These are phyloP conservation scores for Drosophila elegans DNA, from an alignment of 1,140 invertebrate genomes.

Conservation along the genomic window DNA sequence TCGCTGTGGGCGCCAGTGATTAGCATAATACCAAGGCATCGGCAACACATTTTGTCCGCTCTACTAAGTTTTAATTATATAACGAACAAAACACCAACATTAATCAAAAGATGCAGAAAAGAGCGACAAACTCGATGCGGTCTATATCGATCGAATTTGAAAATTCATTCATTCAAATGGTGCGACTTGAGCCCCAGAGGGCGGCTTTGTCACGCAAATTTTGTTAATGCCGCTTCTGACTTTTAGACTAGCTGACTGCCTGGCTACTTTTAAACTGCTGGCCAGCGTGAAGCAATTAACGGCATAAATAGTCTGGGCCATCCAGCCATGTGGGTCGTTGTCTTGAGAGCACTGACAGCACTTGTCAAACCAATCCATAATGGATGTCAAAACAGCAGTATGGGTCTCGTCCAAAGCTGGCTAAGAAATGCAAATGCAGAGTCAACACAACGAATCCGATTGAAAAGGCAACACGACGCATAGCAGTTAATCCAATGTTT, in stretches of 20 bases:
- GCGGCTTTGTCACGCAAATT: slow-evolving; percentile 77
- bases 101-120: slow-evolving; percentile 46
- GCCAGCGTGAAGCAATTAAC: slow-evolving; percentile 74
- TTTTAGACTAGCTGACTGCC: slow-evolving; percentile 3
- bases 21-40: slow-evolving; percentile 57
- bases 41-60: slow-evolving; percentile 33
- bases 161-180: slow-evolving; percentile 53
- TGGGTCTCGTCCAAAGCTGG: slow-evolving; percentile 26
- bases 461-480: slow-evolving; percentile 51
- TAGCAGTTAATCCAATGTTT: slow-evolving; percentile 76
- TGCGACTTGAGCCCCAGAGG: slow-evolving; percentile 43
- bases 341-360: slow-evolving; percentile 60
- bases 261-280: slow-evolving; percentile 13
- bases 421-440: slow-evolving; percentile 72
- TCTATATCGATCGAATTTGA: slow-evolving; percentile 27
- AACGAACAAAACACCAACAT: slow-evolving; percentile 51
- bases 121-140: slow-evolving; percentile 46
- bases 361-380: slow-evolving; percentile 81
- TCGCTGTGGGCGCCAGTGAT: slow-evolving; percentile 47
- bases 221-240: slow-evolving; percentile 37
- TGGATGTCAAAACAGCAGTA: slow-evolving; percentile 70
- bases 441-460: slow-evolving; percentile 49
- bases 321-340: slow-evolving; percentile 70
- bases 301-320: slow-evolving; percentile 54
- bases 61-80: slow-evolving; percentile 58